phyloP scores from a whole-genome alignment of 2,888 invertebrate genomes.

The Tipula lateralis region DNA sequence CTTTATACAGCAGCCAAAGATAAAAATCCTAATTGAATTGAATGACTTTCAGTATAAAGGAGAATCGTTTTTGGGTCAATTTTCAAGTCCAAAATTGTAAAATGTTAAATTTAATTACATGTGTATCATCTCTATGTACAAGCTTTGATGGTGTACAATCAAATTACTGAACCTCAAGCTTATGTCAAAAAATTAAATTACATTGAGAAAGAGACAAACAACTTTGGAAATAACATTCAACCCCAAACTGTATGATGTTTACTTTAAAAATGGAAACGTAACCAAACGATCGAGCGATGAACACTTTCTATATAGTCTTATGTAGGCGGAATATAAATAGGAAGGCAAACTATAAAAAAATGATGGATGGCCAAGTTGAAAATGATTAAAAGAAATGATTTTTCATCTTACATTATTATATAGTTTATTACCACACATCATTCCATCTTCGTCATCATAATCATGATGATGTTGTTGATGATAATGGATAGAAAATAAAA shows the following conservation, averaged over 20 bases:
- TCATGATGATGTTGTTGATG: neutral
- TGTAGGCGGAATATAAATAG: neutral
- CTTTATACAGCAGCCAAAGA: neutral
- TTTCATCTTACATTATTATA: neutral
- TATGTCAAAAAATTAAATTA: neutral
- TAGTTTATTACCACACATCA: neutral
- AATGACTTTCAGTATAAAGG: neutral
- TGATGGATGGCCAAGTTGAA: neutral
- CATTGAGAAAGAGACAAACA: neutral
- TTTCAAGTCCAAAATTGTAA: neutral
- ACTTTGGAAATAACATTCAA: neutral
- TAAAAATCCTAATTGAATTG: conserved; percentile 11
- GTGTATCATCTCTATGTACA: too few relatives aligned
- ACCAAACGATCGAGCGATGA: neutral
- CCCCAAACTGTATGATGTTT: neutral
- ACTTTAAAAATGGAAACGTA: neutral
- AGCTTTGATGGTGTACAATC: neutral
- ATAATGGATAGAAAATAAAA: neutral
- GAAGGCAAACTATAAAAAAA: neutral
- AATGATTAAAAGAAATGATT: conserved; percentile 12
- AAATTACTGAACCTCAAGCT: neutral
- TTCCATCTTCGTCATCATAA: neutral
- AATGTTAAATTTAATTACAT: conserved; percentile 7
- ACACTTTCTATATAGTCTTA: neutral
- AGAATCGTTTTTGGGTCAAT: neutral